Evolutionary conservation across 2,113 vertebrate genomes (phyloP), one percentile per base, ranked within the genome.

Genomic region (Herpailurus yagouaroundi): DNA sequence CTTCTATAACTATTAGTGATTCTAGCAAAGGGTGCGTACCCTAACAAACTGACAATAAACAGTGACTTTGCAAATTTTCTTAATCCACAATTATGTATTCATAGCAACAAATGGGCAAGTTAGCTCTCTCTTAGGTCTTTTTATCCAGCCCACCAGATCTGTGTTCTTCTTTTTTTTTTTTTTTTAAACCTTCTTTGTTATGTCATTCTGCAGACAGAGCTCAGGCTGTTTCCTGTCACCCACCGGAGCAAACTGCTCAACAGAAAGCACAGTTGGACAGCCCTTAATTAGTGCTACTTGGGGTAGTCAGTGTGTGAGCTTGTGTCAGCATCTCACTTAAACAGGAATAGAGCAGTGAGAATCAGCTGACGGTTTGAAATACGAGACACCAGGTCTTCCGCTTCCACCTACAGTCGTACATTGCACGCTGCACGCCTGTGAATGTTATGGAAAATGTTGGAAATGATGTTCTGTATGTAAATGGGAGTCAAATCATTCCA

Each of bases 151-250:
- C 98, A 98, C 97, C 97, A 95, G 98, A 99, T 98, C 98, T 31
- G 80, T 98, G 97, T 93, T 95, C 91, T 96, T 88, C 95, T 92
- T 82, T 82, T 95, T 97, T 97, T 69, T 38, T 73, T 76, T 77
- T 77, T 77, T 77, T 98, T 93, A 98, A 98, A 93, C 77, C 98
- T 99, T 98, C 99, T 99, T 99, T 99, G 98, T 99, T 99, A 99
- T 99, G 99, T 99, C 99, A 99, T 98, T 98, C 98, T 95, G 98
- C 98, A 99, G 99, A 99, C 99, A 99, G 99, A 99, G 99, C 99
- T 99, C 99, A 98, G 99, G 99, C 99, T 99, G 99, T 98, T 99
- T 99, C 99, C 99, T 99, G 99, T 99, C 99, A 99, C 99, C 99
- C 99, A 95, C 97, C 95, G 93, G 98, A 98, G 99, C 99, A 98